These are phyloP conservation scores for Corythaixoides concolor DNA, from an alignment of 2,113 vertebrate genomes.

Conservation along the genomic window DNA sequence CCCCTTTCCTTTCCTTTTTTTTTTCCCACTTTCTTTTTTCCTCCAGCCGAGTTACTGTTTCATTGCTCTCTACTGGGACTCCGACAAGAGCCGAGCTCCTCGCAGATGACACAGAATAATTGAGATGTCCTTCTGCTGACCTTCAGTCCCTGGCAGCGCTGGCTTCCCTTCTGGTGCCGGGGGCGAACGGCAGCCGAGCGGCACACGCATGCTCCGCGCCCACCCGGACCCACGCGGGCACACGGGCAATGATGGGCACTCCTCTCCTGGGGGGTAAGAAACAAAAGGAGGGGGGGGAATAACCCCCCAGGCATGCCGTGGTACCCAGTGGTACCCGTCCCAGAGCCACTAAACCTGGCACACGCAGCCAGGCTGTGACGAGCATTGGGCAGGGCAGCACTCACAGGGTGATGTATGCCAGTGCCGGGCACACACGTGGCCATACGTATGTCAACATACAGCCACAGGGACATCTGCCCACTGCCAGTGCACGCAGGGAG, in stretches of 20 bases:
- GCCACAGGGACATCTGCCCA: fast-evolving
- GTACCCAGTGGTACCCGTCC: neutral
- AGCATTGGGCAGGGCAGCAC: neutral
- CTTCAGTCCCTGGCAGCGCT: conserved; percentile 67
- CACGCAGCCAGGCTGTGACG: fast-evolving
- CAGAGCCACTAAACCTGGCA: neutral
- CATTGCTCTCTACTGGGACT: conserved; percentile 59
- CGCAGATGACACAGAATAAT: conserved; percentile 72
- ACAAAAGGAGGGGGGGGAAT: fast-evolving
- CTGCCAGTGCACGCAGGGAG: neutral
- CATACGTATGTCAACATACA: fast-evolving
- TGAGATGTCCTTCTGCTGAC: conserved; percentile 76
- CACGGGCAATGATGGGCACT: fast-evolving
- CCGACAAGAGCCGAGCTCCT: conserved; percentile 57
- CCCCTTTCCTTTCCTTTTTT: neutral
- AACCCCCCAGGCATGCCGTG: neutral
- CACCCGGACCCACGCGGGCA: neutral
- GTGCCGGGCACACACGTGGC: fast-evolving
- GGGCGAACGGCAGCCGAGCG: conserved; percentile 33
- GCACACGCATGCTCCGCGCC: neutral
- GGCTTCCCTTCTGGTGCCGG: conserved; percentile 16
- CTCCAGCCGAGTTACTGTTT: conserved; percentile 59
- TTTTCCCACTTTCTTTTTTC: conserved; percentile 14
- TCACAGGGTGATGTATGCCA: fast-evolving
- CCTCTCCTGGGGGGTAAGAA: too few species aligned